phyloP scores from a whole-genome alignment of 2,797 vertebrate species.

The Takifugu rubripes region DNA sequence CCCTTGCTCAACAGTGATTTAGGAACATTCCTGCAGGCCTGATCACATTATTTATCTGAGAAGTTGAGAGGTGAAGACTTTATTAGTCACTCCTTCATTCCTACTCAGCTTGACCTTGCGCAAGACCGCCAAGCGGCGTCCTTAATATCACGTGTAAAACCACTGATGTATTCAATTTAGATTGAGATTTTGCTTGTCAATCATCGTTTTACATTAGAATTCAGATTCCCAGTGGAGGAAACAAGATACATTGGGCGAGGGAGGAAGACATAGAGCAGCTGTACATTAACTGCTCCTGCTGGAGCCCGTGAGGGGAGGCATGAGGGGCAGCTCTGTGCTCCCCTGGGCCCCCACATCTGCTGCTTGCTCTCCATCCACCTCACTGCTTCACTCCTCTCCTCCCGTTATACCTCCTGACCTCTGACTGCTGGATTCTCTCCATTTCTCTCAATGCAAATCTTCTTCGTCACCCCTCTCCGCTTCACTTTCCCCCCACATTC shows the following conservation, averaged over 20 bases:
- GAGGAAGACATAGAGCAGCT: conserved; percentile 40
- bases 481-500: background rate
- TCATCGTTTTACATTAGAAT: no score
- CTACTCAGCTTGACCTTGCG: no score
- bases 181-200: no score
- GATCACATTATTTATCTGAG: no score
- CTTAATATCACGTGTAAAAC: no score
- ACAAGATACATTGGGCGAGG: conserved; percentile 38
- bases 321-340: conserved; percentile 56
- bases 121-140: no score
- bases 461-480: background rate
- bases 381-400: background rate
- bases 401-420: conserved; percentile 9
- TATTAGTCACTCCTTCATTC: no score
- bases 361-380: conserved; percentile 36
- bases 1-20: no score
- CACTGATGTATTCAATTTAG: no score
- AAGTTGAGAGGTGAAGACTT: no score
- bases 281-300: conserved; percentile 44
- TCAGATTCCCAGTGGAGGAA: no score
- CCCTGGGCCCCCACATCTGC: conserved; percentile 70
- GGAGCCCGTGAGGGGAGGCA: conserved; percentile 61
- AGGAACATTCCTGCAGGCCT: no score
- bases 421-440: conserved; percentile 16
- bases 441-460: background rate